Evolutionary conservation across 2,888 invertebrate species (phyloP), one percentile per base, ranked within the genome.

Genomic region (Anoplius nigerrimus): DNA sequence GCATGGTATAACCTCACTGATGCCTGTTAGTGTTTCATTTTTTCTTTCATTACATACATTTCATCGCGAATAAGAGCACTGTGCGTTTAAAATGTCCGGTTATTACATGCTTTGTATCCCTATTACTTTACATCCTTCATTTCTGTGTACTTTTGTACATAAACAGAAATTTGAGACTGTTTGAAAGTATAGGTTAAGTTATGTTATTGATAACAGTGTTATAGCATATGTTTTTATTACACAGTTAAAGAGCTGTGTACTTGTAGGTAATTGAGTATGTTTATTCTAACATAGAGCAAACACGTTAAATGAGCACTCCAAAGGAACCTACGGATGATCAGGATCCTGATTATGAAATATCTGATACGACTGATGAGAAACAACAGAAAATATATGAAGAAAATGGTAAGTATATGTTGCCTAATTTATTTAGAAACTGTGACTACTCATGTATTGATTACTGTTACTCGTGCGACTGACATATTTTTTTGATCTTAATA

Each of bases 331-430:
- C 72, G 24, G 67, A 80, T 48, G 85, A 82, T 71, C 86, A 86
- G 72, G 88, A 88, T 84, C 88, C 88, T 57, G 88, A 88, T 71
- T 88, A 88, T 73, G 84, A 76, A 57, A 75, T 79, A 4, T 72
- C 84, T 20, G 80, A 75, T 56, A 80, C 84, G 15, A 82, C 74
- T 24, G 73, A 82, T 42, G 77, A 79, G 51, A 78, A 72, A 13
- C 84, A 81, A 57, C 85, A 84, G 67, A 84, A 87, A 66, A 70
- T 82, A 21, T 82, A 82, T 22, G 86, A 88, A 67, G 84, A 85
- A 72, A 85, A 82, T 70, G 87, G 87, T 87, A 80, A 74, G 54
- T 18, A 48, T 11, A 34, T 34, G 34, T 34, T 34, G 6, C 11
- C 1, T 6, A 55, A 27, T 0, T 20, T n/a, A n/a, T n/a, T n/a